These are phyloP conservation scores for Glareola pratincola DNA, from an alignment of 2,113 vertebrate species.

Conservation along the genomic window DNA sequence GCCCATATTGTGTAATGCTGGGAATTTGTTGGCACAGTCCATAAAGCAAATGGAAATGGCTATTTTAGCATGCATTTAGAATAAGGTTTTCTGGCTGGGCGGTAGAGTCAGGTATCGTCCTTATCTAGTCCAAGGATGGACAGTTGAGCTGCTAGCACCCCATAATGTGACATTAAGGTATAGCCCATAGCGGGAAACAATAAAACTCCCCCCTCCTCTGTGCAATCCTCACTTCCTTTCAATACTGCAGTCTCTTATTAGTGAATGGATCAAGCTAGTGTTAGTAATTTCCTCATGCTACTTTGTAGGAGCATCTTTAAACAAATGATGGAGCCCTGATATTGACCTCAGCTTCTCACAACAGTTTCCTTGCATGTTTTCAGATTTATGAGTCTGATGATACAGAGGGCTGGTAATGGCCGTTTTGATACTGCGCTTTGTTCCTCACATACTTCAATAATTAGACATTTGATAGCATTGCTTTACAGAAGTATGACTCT, in stretches of 20 bases:
- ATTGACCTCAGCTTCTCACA: background rate
- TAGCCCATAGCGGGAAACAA: background rate
- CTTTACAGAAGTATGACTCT: background rate
- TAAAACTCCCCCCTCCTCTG: fast-evolving
- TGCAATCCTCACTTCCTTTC: background rate
- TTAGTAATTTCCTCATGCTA: background rate
- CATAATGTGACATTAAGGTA: background rate
- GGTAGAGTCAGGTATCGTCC: background rate
- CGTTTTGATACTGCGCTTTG: background rate
- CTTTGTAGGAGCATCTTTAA: background rate
- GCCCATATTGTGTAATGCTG: background rate
- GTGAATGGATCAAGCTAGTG: background rate
- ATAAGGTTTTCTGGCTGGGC: background rate
- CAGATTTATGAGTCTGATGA: background rate
- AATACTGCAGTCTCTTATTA: background rate
- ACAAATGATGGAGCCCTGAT: background rate
- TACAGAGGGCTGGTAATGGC: background rate
- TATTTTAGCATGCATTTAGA: background rate
- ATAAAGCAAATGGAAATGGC: background rate
- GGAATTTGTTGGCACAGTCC: background rate
- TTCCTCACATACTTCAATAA: background rate
- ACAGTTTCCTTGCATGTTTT: background rate
- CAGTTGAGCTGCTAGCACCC: background rate
- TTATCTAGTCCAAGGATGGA: background rate
- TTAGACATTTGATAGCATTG: background rate